A percentile compares a stretch with the other conserved stretches of the same genome.
Conservation (phyloP, 2,113 vertebrate species). For the Nansenia antarctica region DNA sequence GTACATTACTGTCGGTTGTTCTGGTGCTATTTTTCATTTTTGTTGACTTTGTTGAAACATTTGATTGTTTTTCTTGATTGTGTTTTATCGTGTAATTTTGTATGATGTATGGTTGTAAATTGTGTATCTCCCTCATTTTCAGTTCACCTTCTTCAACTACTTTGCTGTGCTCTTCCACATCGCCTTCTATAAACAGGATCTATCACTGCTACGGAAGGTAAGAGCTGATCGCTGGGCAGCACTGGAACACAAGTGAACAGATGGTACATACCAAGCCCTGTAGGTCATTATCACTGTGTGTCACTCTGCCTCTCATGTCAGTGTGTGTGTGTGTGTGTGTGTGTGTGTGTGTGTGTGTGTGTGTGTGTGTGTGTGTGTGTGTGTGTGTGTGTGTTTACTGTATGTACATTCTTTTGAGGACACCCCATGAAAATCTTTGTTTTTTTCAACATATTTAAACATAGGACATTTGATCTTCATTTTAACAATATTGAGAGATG, state of each 20-base stretch:
- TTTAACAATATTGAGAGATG: no score
- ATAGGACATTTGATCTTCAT: no score
- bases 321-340: neutral
- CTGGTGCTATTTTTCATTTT: no score
- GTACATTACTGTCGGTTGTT: no score
- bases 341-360: neutral
- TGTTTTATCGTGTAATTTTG: no score
- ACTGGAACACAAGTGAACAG: neutral
- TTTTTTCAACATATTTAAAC: no score
- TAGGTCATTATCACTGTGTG: neutral
- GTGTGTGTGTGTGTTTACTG: neutral
- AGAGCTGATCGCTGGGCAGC: neutral
- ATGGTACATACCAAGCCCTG: neutral
- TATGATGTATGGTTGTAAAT: no score
- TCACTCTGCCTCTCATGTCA: neutral
- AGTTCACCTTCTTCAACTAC: constrained; percentile 85
- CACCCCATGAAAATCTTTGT: no score
- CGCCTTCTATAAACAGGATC: constrained; percentile 79
- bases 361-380: neutral
- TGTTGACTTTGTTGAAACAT: no score
- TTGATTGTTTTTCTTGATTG: no score
- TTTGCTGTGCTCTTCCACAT: constrained; percentile 84
- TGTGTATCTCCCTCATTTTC: constrained; percentile 8
- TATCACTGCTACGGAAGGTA: constrained; percentile 79
- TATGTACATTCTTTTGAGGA: no score